phyloP scores from a whole-genome alignment of 64 coral and sea anemone species.

The Pocillopora verrucosa region DNA sequence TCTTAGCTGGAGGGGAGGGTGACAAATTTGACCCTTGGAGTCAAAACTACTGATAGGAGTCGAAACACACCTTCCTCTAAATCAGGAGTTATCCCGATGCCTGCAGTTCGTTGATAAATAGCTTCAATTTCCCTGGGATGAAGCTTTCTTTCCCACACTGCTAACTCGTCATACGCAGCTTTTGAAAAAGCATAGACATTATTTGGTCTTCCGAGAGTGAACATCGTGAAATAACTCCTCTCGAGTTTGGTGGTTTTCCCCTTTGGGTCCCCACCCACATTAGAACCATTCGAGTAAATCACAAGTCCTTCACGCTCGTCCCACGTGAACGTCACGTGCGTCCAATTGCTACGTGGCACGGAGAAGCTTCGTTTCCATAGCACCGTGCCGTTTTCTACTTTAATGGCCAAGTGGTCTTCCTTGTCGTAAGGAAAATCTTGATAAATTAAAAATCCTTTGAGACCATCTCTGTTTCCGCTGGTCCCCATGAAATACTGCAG shows the following conservation, averaged over 20 bases:
- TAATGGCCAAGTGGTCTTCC: conserved; percentile 78
- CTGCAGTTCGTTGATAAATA: conserved; percentile 63
- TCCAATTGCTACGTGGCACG: conserved; percentile 71
- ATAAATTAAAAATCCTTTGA: conserved; percentile 85
- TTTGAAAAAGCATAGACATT: conserved; percentile 65
- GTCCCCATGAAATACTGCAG: conserved; percentile 90
- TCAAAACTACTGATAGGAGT: too few species aligned
- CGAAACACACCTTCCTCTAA: conserved; percentile 62
- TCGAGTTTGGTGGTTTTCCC: conserved; percentile 41
- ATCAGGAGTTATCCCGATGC: conserved; percentile 50
- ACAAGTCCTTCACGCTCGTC: conserved; percentile 63
- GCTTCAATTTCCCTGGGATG: conserved; percentile 68
- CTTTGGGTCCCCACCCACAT: conserved; percentile 35
- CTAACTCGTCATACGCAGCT: conserved; percentile 82
- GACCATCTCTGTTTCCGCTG: conserved; percentile 68
- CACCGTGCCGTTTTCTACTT: conserved; percentile 75
- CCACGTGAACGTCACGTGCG: conserved; percentile 94
- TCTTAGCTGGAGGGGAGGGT: too few species aligned
- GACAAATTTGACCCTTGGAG: too few species aligned
- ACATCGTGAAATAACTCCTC: conserved; percentile 44
- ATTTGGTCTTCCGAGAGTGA: conserved; percentile 89
- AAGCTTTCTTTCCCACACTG: conserved; percentile 80
- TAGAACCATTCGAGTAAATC: conserved; percentile 78
- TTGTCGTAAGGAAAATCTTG: conserved; percentile 70
- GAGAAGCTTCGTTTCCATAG: conserved; percentile 86